Evolutionary conservation across 2,113 vertebrate genomes (phyloP).

Genomic region (Podilymbus podiceps): DNA sequence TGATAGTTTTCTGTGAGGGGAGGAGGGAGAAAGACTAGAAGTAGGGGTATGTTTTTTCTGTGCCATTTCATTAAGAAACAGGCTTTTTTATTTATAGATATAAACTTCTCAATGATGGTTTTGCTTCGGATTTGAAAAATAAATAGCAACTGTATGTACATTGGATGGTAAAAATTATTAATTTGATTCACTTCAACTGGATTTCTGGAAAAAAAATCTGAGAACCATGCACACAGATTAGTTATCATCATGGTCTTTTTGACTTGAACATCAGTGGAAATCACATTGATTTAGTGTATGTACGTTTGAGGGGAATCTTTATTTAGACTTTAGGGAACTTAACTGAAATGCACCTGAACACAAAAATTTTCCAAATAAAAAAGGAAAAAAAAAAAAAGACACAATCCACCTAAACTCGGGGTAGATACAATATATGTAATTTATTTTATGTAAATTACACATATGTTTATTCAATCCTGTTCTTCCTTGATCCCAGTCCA

Average conservation of each 20-base stretch:
- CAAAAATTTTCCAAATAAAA: not conserved
- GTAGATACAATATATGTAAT: not conserved
- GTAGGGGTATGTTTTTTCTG: fast-evolving
- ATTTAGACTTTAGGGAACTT: not conserved
- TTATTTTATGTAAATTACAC: not conserved
- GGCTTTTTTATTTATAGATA: not conserved
- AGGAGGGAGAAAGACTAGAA: not conserved
- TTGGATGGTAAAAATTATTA: not conserved
- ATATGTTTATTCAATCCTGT: not conserved
- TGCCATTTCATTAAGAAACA: not conserved
- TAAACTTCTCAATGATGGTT: not conserved
- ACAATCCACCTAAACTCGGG: not conserved
- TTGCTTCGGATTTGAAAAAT: not conserved
- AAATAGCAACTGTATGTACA: not conserved
- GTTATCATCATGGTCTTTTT: not conserved
- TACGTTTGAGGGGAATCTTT: not conserved
- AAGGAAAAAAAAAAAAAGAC: not conserved
- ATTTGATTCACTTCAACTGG: not conserved
- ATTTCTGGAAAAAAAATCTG: not conserved
- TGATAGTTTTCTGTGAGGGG: not conserved
- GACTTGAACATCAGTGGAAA: not conserved
- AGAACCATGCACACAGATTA: not conserved
- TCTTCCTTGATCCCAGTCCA: not conserved
- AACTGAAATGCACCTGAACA: not conserved
- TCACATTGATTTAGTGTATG: not conserved